Evolutionary conservation across 2,113 vertebrate genomes (phyloP), one percentile per base, ranked within the genome.

Genomic region (Lagopus leucura): DNA sequence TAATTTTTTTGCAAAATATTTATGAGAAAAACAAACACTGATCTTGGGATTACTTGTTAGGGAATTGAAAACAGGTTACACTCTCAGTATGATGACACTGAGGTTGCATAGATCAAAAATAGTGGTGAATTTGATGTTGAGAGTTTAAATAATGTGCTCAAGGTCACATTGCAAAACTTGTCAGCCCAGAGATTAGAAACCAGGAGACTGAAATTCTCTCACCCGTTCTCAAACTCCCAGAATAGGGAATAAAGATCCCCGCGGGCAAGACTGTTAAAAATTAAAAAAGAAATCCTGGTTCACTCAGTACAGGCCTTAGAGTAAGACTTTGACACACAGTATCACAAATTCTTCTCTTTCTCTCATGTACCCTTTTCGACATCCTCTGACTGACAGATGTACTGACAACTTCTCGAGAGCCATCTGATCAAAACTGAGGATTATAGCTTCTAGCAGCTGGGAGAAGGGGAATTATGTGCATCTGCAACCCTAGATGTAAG

Each of bases 301-400:
- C 60, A 36, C 45, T 86, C 15, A 80, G 16, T 38, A 25, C n/a
- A 74, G 64, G 64, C 89, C 83, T 81, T 73, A 25, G 65, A 95
- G 93, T 83, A 75, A 75, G 61, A 64, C 70, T 80, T 42, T 71
- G 84, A 75, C 65, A 89, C 28, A 22, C 30, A 45, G 13, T 55
- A 82, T 69, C 87, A 87, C 22, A n/a, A 57, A 16, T 9, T 32
- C 63, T 47, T 18, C 89, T 72, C 36, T 63, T 30, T 42, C 69
- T 47, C 45, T 58, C 52, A 14, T 42, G 73, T 13, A 32, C 42
- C 70, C 81, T 86, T n/a, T 43, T 76, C 12, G 36, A 69, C 54
- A 81, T 89, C 61, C 60, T 72, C 74, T 84, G 81, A 78, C 25
- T 93, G 93, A 72, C 85, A 89, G 77, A 76, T 89, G 30, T 1